Evolutionary conservation across 2,797 vertebrate species (phyloP), one percentile per base, ranked within the genome.

Genomic region (Fistularia tabacaria): DNA sequence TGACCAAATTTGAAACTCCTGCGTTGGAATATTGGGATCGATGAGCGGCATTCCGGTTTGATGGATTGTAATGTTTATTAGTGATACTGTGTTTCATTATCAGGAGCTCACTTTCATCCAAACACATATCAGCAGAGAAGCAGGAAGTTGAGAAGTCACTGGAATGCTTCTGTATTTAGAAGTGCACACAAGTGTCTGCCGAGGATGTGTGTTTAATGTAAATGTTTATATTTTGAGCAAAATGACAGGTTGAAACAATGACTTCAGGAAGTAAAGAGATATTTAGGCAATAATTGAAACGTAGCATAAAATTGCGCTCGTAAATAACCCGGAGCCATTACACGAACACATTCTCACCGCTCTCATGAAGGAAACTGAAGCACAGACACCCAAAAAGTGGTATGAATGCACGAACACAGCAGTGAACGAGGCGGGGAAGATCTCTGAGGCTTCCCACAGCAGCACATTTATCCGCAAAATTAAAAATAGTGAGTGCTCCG

Each of bases 261-360:
- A 93, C 90, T 93, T 91, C 77, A 88, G 87, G 90, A 89, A 90
- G 89, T 94, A 93, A 94, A 90, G 95, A 95, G 92, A 95, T 94
- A 96, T 95, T 93, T 92, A 90, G 89, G 92, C 91, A 94, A 94
- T 96, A 96, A 98, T 98, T 95, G 94, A 98, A 98, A 97, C 95
- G 94, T 95, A 93, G 95, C 93, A 98, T 95, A 93, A 95, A 97
- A 98, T 98, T 96, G 95, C 92, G 93, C 91, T 92, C 91, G 93
- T 94, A 99, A 97, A 97, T 94, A 96, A 95, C 93, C 93, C 88
- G 82, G 89, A 95, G 93, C 93, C 92, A 94, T 96, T 95, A 95
- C 86, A 85, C 84, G 89, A 94, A 93, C 91, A 94, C 82, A 84
- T 82, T 85, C 76, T 73, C 82, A 85, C 70, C 64, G 65, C 70